Conservation (phyloP, 2,797 vertebrate species). For the Champsocephalus gunnari region DNA sequence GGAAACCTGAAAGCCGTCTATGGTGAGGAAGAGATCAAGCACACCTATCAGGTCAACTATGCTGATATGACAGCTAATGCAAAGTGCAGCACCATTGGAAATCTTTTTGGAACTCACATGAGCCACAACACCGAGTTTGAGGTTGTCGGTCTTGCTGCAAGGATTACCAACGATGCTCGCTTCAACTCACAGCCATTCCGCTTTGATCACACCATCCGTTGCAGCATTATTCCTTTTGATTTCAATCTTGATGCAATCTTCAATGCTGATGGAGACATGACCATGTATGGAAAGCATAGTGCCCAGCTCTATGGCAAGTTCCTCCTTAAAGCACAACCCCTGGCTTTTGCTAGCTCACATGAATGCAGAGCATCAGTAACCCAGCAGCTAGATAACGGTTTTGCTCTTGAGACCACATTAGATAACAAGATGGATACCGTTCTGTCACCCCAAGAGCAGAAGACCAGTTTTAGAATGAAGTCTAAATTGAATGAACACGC, state of each 20-base stretch:
- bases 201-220: slow-evolving; percentile 86
- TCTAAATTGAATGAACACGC: slow-evolving; percentile 89
- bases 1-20: slow-evolving; percentile 87
- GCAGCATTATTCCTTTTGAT: slow-evolving; percentile 87
- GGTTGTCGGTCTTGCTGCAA: slow-evolving; percentile 87
- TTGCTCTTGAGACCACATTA: slow-evolving; percentile 67
- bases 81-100: slow-evolving; percentile 90
- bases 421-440: slow-evolving; percentile 58
- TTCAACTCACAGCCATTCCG: slow-evolving; percentile 88
- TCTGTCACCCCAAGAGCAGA: slow-evolving; percentile 60
- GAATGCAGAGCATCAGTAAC: slow-evolving; percentile 88
- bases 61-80: slow-evolving; percentile 83
- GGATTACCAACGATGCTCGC: slow-evolving; percentile 83
- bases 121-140: slow-evolving; percentile 88
- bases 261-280: slow-evolving; percentile 88
- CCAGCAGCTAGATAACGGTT: slow-evolving; percentile 77
- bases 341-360: slow-evolving; percentile 89
- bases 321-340: slow-evolving; percentile 89
- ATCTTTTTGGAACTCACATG: slow-evolving; percentile 84
- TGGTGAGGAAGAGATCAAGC: slow-evolving; percentile 87
- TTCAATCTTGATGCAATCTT: slow-evolving; percentile 87
- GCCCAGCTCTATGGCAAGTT: slow-evolving; percentile 92
- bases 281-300: slow-evolving; percentile 87
- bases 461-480: slow-evolving; percentile 83
- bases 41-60: slow-evolving; percentile 87